phyloP scores from a whole-genome alignment of 2,888 invertebrate genomes.

The Odontocerum albicorne region DNA sequence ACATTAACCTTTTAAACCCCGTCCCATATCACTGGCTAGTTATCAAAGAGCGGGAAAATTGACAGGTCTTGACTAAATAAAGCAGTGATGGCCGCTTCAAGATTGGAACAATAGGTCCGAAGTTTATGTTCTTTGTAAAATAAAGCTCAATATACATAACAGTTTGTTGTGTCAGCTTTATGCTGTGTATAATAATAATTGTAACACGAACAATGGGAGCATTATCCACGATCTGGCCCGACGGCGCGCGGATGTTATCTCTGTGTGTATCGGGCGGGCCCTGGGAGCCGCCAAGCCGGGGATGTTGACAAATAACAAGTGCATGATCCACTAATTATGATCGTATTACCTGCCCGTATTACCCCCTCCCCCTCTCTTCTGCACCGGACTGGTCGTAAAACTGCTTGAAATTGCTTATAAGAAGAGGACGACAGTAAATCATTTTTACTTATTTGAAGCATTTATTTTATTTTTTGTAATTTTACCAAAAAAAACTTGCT shows the following conservation, averaged over 20 bases:
- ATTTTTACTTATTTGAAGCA: too few relatives aligned
- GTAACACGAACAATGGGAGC: constrained; percentile 16
- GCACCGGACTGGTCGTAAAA: not conserved
- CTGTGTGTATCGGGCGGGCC: not conserved
- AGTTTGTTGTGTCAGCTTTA: too few relatives aligned
- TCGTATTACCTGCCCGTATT: constrained; percentile 10
- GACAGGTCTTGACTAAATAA: not conserved
- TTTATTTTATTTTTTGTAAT: too few relatives aligned
- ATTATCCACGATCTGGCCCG: constrained; percentile 10
- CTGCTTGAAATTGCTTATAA: too few relatives aligned
- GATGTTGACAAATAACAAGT: constrained; percentile 34
- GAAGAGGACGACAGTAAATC: too few relatives aligned
- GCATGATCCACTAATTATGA: constrained; percentile 34
- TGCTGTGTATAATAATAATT: constrained; percentile 1
- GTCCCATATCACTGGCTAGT: too few relatives aligned
- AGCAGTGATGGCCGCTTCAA: not conserved
- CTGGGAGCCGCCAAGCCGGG: constrained; percentile 9
- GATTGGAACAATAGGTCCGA: too few relatives aligned
- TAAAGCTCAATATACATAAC: too few relatives aligned
- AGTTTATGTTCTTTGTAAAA: too few relatives aligned
- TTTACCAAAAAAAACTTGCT: too few relatives aligned
- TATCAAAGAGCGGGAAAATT: constrained; percentile 10
- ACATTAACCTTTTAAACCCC: too few relatives aligned
- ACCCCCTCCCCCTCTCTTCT: constrained; percentile 11
- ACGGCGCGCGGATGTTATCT: constrained; percentile 7